These are phyloP conservation scores for Emydoidea blandingii DNA, from an alignment of 2,797 vertebrate species.

Conservation along the genomic window DNA sequence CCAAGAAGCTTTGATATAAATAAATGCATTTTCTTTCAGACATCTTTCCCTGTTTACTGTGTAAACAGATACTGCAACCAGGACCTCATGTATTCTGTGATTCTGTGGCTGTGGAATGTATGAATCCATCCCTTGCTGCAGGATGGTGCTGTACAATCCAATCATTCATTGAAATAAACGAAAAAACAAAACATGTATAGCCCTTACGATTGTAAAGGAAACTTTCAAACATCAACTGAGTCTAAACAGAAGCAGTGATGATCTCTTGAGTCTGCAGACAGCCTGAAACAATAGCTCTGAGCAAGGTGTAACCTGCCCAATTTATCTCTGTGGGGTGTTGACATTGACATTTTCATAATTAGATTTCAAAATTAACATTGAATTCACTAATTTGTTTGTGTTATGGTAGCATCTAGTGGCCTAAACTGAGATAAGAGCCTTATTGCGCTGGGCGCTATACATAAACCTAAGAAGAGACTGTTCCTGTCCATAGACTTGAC, in stretches of 20 bases:
- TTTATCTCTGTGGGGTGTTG: not conserved
- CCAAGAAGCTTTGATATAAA: not conserved
- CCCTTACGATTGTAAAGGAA: not conserved
- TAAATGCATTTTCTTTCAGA: not conserved
- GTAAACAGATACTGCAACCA: not conserved
- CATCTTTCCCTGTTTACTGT: not conserved
- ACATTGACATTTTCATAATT: not conserved
- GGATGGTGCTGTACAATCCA: not conserved
- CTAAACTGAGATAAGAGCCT: not conserved
- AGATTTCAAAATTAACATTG: not conserved
- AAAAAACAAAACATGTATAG: not conserved
- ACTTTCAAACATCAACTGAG: not conserved
- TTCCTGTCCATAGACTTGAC: not conserved
- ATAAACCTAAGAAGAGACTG: not conserved
- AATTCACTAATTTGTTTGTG: not conserved
- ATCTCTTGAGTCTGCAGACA: not conserved
- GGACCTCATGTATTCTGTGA: not conserved
- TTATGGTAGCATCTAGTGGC: not conserved
- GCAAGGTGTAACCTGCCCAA: not conserved
- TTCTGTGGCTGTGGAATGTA: not conserved
- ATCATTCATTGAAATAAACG: not conserved
- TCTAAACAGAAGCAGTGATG: not conserved
- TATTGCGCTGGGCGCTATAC: not conserved
- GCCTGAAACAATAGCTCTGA: not conserved
- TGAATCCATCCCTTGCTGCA: not conserved